Evolutionary conservation across 2,888 invertebrate species (phyloP), one percentile per base, ranked within the genome.

Genomic region (Pterobdella sp.): DNA sequence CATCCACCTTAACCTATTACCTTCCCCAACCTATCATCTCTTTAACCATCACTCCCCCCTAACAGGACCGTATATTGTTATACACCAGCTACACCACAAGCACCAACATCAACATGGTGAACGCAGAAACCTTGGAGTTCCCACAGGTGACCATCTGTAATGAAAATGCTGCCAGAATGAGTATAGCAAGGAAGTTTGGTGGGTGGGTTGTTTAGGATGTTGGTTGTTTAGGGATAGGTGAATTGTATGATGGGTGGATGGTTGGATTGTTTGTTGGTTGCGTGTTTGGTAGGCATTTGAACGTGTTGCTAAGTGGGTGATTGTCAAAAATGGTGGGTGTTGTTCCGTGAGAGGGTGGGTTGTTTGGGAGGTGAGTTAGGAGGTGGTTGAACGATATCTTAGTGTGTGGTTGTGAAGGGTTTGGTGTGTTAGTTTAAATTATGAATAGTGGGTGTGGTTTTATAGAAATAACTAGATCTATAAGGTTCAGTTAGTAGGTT

Each of bases 131-230:
- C n/a, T 63, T 71, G 7, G 71, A 32, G 18, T 71, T 71, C 56
- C 71, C 71, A 35, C 71, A 71, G 36, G 63, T 71, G 26, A 71
- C 71, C 1, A 71, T 71, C 1, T 71, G 71, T 63, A 71, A 71
- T 35, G 71, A 71, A 71, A 71, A 71, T 29, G 71, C 71, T 1
- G 71, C 71, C n/a, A 71, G 71, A 31, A 71, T 71, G 71, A 71
- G 71, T n/a, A 31, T 71, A 1, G 71, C 71, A 29, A n/a, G 26
- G 26, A 71, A 71, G 63, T 71, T 63, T 56, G 60, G 71, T 71
- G 32, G 31, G 70, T 56, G 14, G 49, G n/a, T n/a, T n/a, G 49
- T n/a, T n/a, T n/a, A 22, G 49, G 7, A 14, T 42, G 22, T 42
- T 22, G 49, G 49, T 7, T 22, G 49, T 42, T 42, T 42, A 22